A percentile compares a stretch with the other conserved stretches of the same genome.
These are phyloP conservation scores for Caenorhabditis imperialis DNA, from an alignment of 2,888 invertebrate genomes.

Conservation along the genomic window DNA sequence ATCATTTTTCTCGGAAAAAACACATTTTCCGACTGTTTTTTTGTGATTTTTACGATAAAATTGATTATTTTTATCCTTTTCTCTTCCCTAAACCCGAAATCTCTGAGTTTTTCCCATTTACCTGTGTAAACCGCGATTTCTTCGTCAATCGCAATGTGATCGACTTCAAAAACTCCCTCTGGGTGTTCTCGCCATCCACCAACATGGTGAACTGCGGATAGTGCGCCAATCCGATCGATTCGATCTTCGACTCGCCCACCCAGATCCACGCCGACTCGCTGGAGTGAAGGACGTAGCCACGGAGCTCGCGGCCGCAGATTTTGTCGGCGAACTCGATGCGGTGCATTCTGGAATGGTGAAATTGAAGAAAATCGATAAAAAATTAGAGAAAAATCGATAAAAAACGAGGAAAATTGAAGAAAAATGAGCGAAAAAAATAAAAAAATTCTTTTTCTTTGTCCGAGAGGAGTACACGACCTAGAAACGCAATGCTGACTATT, in stretches of 20 bases:
- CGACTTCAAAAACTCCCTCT: slow-evolving; percentile 48
- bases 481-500: background rate
- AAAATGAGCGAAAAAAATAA: background rate
- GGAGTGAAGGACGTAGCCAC: slow-evolving; percentile 49
- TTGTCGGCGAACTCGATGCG: slow-evolving; percentile 36
- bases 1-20: no score
- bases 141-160: slow-evolving; percentile 45
- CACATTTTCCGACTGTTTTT: no score
- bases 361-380: background rate
- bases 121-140: slow-evolving; percentile 42
- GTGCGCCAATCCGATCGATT: slow-evolving; percentile 51
- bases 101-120: background rate
- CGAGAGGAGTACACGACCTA: slow-evolving; percentile 27
- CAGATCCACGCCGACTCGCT: slow-evolving; percentile 58
- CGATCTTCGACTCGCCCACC: slow-evolving; percentile 55
- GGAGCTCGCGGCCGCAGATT: slow-evolving; percentile 43
- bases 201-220: slow-evolving; percentile 60
- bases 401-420: background rate
- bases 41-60: no score
- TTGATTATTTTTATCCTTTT: no score
- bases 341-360: slow-evolving; percentile 6
- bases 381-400: background rate
- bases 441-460: slow-evolving; percentile 2
- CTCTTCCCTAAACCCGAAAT: no score
- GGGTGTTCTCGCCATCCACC: slow-evolving; percentile 51